Percentiles rank a stretch among this genome's conserved stretches.
These are phyloP conservation scores for Arctocebus calabarensis DNA, from an alignment of 2,797 vertebrate genomes.

Conservation along the genomic window DNA sequence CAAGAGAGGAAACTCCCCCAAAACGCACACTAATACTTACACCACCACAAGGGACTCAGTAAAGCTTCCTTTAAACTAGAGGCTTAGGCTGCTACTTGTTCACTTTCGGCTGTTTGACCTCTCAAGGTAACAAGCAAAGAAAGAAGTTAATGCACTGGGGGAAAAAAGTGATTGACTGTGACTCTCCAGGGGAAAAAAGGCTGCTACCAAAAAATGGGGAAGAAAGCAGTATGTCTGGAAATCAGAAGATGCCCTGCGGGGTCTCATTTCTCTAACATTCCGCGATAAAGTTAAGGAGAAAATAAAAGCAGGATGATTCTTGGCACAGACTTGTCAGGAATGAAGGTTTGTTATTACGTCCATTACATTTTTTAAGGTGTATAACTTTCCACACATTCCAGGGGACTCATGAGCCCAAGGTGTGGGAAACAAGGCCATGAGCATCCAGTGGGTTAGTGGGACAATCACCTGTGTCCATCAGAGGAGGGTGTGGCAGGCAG, in stretches of 20 bases:
- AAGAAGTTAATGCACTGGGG: accelerated
- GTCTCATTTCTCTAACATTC: neutral
- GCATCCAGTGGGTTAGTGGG: neutral
- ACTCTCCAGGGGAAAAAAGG: neutral
- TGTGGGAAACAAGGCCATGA: neutral
- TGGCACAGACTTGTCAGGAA: neutral
- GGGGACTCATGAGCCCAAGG: neutral
- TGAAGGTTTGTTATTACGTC: neutral
- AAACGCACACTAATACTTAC: too few relatives aligned
- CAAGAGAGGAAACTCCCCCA: neutral
- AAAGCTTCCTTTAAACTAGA: neutral
- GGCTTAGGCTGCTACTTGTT: neutral
- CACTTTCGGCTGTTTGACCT: neutral
- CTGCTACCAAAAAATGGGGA: neutral
- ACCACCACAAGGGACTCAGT: neutral
- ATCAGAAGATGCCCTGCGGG: too few relatives aligned
- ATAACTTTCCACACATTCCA: neutral
- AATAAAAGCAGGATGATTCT: neutral
- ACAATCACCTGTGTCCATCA: neutral
- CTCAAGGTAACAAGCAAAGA: neutral
- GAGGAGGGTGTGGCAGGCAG: neutral
- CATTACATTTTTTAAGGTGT: neutral
- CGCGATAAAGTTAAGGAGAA: neutral
- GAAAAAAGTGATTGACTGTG: neutral
- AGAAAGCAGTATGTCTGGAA: neutral